These are phyloP conservation scores for Stomorhina lunata DNA, from an alignment of 2,888 invertebrate species.

Conservation along the genomic window DNA sequence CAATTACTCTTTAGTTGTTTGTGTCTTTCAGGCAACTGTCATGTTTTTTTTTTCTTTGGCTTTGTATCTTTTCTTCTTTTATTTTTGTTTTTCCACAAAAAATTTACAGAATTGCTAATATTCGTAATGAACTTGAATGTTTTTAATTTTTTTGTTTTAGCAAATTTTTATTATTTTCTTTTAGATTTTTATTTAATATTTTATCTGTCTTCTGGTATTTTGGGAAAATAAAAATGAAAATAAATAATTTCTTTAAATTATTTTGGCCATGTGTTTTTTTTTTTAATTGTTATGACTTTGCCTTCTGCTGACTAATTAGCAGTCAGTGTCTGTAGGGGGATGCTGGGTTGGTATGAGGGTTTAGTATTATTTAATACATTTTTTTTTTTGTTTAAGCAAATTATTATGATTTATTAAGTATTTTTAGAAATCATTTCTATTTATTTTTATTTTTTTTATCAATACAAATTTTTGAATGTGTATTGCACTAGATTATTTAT, in stretches of 20 bases:
- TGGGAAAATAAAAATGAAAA: background rate
- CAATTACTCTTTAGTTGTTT: constrained; percentile 18
- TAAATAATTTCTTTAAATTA: constrained; percentile 49
- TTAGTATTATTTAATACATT: background rate
- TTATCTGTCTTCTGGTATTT: background rate
- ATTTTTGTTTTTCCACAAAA: background rate
- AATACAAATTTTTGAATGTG: too few relatives aligned
- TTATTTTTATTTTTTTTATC: background rate
- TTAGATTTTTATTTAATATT: background rate
- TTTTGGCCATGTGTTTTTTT: constrained; percentile 51
- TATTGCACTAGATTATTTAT: too few relatives aligned
- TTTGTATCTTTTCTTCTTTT: background rate
- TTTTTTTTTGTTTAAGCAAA: constrained; percentile 40
- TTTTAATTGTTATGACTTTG: background rate
- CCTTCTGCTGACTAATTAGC: constrained; percentile 8
- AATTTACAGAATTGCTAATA: background rate
- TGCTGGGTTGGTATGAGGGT: background rate
- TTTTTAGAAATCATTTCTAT: background rate
- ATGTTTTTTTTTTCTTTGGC: background rate
- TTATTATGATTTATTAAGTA: constrained; percentile 26
- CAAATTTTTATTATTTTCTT: background rate
- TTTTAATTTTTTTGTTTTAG: background rate
- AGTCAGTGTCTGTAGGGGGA: background rate
- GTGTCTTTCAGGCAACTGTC: background rate
- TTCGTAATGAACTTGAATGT: constrained; percentile 54